Conservation (phyloP, 2,113 vertebrate species). For the Cephalopterus ornatus region DNA sequence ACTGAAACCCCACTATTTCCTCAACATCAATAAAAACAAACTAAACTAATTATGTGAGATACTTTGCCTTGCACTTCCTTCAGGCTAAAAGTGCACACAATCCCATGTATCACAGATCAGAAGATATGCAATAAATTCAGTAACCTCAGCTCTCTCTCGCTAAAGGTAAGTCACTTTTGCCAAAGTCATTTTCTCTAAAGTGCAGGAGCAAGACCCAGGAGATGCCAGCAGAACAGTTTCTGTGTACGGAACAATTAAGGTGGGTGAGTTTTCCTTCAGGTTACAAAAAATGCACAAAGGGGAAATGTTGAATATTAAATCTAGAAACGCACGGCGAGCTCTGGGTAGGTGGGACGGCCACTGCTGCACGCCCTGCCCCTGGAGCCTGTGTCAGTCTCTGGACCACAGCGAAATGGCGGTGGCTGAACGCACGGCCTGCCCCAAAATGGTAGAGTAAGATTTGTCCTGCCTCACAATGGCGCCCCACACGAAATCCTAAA, state of each 20-base stretch:
- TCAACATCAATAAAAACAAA: not conserved
- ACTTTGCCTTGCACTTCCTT: not conserved
- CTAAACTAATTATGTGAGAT: not conserved
- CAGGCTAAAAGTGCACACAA: not conserved
- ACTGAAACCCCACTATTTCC: rapidly evolving
- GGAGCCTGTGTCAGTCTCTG: not conserved
- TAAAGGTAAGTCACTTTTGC: not conserved
- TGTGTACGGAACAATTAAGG: not conserved
- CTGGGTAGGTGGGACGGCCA: not conserved
- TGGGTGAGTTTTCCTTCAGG: not conserved
- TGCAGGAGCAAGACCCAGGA: rapidly evolving
- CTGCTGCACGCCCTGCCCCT: not conserved
- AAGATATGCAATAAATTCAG: not conserved
- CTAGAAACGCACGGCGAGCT: not conserved
- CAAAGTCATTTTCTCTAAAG: not conserved
- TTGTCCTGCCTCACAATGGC: not conserved
- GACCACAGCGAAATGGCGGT: not conserved
- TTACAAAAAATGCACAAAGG: not conserved
- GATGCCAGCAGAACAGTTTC: not conserved
- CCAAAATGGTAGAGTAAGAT: no score
- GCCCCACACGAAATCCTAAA: not conserved
- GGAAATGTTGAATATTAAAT: not conserved
- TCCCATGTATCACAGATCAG: not conserved
- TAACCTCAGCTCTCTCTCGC: not conserved
- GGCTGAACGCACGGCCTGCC: not conserved